Evolutionary conservation across 2,797 vertebrate genomes (phyloP).

Genomic region (Hirundo rustica): DNA sequence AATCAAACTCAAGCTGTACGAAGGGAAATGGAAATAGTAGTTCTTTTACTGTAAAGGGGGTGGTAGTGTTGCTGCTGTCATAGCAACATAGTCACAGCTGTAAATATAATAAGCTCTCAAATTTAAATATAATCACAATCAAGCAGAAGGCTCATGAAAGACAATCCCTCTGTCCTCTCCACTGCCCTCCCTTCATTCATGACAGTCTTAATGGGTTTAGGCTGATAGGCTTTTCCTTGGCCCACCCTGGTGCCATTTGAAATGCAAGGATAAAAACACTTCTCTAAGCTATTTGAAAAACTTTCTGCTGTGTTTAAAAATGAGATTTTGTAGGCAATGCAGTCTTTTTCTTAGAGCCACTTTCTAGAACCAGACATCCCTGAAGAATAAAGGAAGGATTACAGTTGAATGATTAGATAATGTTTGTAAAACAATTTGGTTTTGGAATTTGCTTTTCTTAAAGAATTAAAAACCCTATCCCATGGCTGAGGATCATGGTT

Average conservation of each 20-base stretch:
- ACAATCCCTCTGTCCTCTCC: neutral
- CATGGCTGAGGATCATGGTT: neutral
- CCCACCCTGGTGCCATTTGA: neutral
- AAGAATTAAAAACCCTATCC: neutral
- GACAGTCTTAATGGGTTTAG: neutral
- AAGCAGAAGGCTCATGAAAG: neutral
- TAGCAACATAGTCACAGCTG: neutral
- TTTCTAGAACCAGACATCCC: neutral
- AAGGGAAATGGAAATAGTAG: neutral
- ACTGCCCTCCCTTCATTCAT: neutral
- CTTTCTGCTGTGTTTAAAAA: neutral
- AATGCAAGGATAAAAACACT: neutral
- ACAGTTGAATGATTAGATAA: neutral
- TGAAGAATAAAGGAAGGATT: neutral
- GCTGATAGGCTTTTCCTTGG: neutral
- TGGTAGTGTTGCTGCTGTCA: neutral
- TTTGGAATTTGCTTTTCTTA: neutral
- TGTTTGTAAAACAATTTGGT: neutral
- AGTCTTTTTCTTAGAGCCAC: neutral
- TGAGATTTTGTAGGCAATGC: neutral
- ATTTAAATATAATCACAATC: slow-evolving; percentile 2
- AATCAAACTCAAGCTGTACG: neutral
- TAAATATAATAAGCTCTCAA: neutral
- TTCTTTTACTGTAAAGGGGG: neutral
- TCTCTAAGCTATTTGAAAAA: neutral